Conservation (phyloP, 2,888 invertebrate species). For the Parascotia fuliginaria region DNA sequence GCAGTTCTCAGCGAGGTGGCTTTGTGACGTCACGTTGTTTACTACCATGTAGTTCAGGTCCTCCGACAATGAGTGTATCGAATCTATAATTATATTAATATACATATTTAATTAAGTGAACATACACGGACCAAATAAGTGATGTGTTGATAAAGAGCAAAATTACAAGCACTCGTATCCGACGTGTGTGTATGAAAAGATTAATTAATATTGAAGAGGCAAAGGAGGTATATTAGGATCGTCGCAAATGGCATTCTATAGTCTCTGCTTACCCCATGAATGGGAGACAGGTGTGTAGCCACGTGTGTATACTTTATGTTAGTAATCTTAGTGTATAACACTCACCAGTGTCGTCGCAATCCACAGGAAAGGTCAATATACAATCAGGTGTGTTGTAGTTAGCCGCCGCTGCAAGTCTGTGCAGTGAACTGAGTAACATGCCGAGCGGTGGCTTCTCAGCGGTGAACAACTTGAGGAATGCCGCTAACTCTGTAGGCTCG, state of each 20-base stretch:
- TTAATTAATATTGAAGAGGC: too few relatives aligned
- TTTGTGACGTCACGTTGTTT: constrained; percentile 54
- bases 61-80: constrained; percentile 41
- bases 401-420: constrained; percentile 67
- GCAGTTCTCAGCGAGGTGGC: constrained; percentile 59
- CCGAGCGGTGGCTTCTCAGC: constrained; percentile 83
- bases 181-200: too few relatives aligned
- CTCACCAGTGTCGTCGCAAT: constrained; percentile 41
- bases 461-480: constrained; percentile 87
- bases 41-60: constrained; percentile 49
- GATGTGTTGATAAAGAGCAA: too few relatives aligned
- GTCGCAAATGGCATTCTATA: too few relatives aligned
- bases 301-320: too few relatives aligned
- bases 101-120: too few relatives aligned
- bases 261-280: too few relatives aligned
- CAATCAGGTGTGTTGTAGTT: constrained; percentile 82
- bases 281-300: too few relatives aligned
- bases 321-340: neutral
- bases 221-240: too few relatives aligned
- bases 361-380: constrained; percentile 83
- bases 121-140: too few relatives aligned
- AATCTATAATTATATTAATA: constrained; percentile 29
- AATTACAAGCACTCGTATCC: too few relatives aligned
- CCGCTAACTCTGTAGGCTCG: constrained; percentile 81
- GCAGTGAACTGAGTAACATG: constrained; percentile 76